Evolutionary conservation across 2,888 invertebrate species (phyloP).

Genomic region (Latrodectus hesperus): DNA sequence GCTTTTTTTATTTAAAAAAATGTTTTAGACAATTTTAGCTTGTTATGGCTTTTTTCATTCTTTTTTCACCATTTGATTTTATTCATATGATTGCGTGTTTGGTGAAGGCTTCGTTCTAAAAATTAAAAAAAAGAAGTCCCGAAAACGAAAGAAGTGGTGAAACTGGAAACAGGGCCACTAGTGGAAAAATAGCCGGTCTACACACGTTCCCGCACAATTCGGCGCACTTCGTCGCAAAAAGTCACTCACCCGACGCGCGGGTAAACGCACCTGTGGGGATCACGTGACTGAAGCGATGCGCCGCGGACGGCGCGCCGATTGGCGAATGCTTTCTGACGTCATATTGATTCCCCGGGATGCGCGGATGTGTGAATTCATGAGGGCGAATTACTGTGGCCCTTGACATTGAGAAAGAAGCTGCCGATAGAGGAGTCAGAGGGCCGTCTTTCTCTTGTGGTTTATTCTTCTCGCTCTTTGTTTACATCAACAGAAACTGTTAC

Average conservation of each 20-base stretch:
- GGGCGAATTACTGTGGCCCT: conserved; percentile 42
- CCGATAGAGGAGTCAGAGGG: not conserved
- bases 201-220: conserved; percentile 1
- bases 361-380: conserved; percentile 31
- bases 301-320: conserved; percentile 41
- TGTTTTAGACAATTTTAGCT: no score
- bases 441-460: not conserved
- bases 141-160: not conserved
- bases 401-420: conserved; percentile 61
- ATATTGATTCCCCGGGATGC: conserved; percentile 48
- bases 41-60: no score
- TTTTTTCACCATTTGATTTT: no score
- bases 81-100: no score
- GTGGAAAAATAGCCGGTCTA: conserved; percentile 22
- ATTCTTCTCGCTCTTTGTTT: not conserved
- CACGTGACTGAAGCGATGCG: conserved; percentile 43
- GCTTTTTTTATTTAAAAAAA: no score
- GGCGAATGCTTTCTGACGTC: conserved; percentile 46
- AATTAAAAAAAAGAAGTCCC: no score
- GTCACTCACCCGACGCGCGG: conserved; percentile 67
- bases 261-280: conserved; percentile 65
- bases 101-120: no score
- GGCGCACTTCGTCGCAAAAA: conserved; percentile 41
- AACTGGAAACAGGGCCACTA: conserved; percentile 61
- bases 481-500: not conserved